Conservation (phyloP, 2,888 invertebrate species). For the Galerucella nymphaeae region DNA sequence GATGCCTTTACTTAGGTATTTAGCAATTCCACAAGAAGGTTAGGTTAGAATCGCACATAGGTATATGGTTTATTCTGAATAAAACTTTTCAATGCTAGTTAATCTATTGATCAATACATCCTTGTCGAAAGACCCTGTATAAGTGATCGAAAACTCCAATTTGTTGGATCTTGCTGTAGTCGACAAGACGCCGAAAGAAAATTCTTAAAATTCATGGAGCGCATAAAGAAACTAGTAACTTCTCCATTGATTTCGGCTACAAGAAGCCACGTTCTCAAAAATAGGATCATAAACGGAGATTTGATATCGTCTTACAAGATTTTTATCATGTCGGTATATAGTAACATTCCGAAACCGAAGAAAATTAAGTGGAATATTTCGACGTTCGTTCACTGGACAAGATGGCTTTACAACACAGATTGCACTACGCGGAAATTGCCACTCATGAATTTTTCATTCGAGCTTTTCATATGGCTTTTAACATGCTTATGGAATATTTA, state of each 20-base stretch:
- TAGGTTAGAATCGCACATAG: too few species aligned
- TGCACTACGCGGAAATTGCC: conserved; percentile 50
- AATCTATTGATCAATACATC: too few species aligned
- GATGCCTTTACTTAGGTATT: too few species aligned
- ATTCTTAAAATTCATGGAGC: background rate
- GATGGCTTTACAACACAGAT: conserved; percentile 50
- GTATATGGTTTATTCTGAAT: too few species aligned
- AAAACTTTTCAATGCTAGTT: too few species aligned
- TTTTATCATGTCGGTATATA: conserved; percentile 21
- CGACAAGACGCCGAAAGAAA: background rate
- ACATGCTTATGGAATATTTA: conserved; percentile 47
- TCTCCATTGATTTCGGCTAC: conserved; percentile 7
- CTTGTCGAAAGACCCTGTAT: too few species aligned
- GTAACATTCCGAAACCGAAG: conserved; percentile 26
- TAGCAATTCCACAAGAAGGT: too few species aligned
- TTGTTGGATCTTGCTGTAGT: too few species aligned
- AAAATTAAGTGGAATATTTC: conserved; percentile 42
- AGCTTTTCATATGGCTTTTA: conserved; percentile 49
- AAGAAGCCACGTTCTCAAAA: conserved; percentile 14
- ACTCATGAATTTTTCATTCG: conserved; percentile 53
- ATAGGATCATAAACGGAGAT: conserved; percentile 20
- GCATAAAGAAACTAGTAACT: background rate
- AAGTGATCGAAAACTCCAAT: too few species aligned
- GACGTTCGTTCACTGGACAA: conserved; percentile 43
- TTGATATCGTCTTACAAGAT: conserved; percentile 21